Base-by-base conservation (phyloP, 2,888 invertebrate species). In the Corbicula japonica region DNA sequence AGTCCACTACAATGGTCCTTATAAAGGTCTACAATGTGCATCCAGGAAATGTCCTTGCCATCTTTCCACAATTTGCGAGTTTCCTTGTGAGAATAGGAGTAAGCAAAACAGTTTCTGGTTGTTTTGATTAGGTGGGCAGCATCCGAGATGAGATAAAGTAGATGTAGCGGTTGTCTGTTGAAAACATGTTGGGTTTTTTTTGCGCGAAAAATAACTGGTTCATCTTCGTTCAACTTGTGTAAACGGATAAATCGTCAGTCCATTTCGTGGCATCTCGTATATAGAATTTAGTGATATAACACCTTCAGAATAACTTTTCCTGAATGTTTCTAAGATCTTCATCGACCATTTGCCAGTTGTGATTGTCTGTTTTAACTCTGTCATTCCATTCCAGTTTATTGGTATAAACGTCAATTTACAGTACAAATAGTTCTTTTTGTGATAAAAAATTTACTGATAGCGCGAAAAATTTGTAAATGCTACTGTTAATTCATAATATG, bases 171-270 rank as follows among this genome's bases (percentile, higher is more conserved):
- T 30, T 18, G 2, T 48, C 34, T 18, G 1, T 5, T 10, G 48
- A 48, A 34, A 32, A 50, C 35, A 38, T 30, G 44, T 74, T 58
- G 26, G n/a, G n/a, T n/a, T n/a, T n/a, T n/a, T n/a, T 34, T 28
- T 30, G 70, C 61, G 10, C 30, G n/a, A 28, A 48, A 70, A 4
- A 70, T n/a, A 28, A 52, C 61, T 34, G 38, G 21, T 2, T 41
- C 2, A 41, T 60, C 18, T 18, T 32, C 38, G 26, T 60, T 35
- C 15, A 18, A 18, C 34, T 46, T 26, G 65, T 79, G 81, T 21
- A 79, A 44, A 2, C 61, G 74, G 35, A 74, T 77, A 68, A 80
- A 84, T 23, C 56, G 52, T 44, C 83, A n/a, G n/a, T n/a, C n/a
- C n/a, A n/a, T n/a, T n/a, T n/a, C n/a, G n/a, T n/a, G n/a, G n/a